Base-by-base conservation (phyloP, 2,113 vertebrate species). In the Benitochromis conjunctus region DNA sequence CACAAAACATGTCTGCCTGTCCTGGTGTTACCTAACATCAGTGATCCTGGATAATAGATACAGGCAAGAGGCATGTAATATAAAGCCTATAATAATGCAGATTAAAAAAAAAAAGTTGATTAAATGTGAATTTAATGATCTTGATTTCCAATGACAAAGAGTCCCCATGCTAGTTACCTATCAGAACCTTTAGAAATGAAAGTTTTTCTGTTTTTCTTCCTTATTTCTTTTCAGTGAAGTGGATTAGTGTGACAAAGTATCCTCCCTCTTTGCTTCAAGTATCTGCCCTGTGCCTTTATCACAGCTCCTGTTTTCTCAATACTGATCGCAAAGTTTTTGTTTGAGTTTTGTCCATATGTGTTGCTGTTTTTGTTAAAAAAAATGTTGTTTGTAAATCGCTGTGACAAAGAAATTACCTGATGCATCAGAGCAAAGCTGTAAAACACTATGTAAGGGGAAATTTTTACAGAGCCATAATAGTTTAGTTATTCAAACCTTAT, bases 51-150 rank as follows among this genome's bases (percentile, higher is more conserved):
- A 71, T 4, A 71, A 71, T 1, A 43, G 38, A 26, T 71, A 46
- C 3, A 46, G 38, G 0, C 41, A 46, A 18, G n/a, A 69, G 38
- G 6, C 13, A 0, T 26, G n/a, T 0, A 9, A 43, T 43, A 3
- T 3, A 69, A 71, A 6, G 14, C 18, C 9, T 46, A 71, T 29
- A 26, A 18, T 18, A 6, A 29, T 74, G 66, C 14, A 26, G 26
- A 26, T 26, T 26, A 3, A 26, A 26, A 26, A 26, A 26, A 26
- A 26, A 26, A 26, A 26, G 26, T 26, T 26, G 18, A 62, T 16
- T 9, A 58, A 24, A 56, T 56, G 21, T 56, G 21, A 56, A 56
- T 56, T 56, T 56, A 12, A 24, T 56, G 11, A 56, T 56, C 3
- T 29, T 58, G 34, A 66, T 66, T 21, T 66, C 62, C n/a, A 66